These are phyloP conservation scores for Zygaena filipendulae DNA, from an alignment of 2,888 invertebrate species.

Conservation along the genomic window DNA sequence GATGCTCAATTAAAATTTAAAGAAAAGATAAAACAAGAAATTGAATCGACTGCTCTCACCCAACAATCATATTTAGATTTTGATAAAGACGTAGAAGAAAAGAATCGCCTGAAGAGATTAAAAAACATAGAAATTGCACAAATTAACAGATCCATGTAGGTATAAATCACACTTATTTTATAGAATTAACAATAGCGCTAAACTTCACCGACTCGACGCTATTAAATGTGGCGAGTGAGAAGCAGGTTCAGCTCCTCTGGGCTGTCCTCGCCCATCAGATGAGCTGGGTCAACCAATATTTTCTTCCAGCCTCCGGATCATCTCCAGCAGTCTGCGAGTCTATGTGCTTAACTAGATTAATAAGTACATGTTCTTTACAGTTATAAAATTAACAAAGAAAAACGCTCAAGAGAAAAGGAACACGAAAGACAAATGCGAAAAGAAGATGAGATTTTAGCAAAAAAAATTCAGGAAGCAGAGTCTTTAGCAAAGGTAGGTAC, in stretches of 20 bases:
- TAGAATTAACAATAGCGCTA: too few species aligned
- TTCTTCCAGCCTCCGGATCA: too few species aligned
- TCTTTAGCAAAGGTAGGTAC: too few species aligned
- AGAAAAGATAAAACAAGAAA: slow-evolving; percentile 23
- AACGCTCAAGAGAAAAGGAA: slow-evolving; percentile 15
- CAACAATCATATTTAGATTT: slow-evolving; percentile 12
- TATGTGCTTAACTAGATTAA: too few species aligned
- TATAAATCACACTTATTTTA: slow-evolving; percentile 4
- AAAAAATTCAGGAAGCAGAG: slow-evolving; percentile 21
- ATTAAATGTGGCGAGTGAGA: too few species aligned
- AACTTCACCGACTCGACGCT: too few species aligned
- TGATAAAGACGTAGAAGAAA: slow-evolving; percentile 18
- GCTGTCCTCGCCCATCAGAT: too few species aligned
- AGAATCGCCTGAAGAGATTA: slow-evolving; percentile 15
- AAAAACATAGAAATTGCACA: slow-evolving; percentile 20
- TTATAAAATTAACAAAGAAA: slow-evolving; percentile 18
- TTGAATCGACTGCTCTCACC: slow-evolving; percentile 6
- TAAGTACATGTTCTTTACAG: slow-evolving; percentile 20
- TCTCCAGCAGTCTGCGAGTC: too few species aligned
- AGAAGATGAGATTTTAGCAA: slow-evolving; percentile 20
- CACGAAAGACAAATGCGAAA: slow-evolving; percentile 18
- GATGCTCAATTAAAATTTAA: slow-evolving; percentile 32
- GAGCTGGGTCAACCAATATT: not conserved
- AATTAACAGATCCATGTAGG: slow-evolving; percentile 33
- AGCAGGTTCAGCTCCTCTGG: too few species aligned